These are phyloP conservation scores for Protobothrops flavoviridis DNA, from an alignment of 2,113 vertebrate species.

Conservation along the genomic window DNA sequence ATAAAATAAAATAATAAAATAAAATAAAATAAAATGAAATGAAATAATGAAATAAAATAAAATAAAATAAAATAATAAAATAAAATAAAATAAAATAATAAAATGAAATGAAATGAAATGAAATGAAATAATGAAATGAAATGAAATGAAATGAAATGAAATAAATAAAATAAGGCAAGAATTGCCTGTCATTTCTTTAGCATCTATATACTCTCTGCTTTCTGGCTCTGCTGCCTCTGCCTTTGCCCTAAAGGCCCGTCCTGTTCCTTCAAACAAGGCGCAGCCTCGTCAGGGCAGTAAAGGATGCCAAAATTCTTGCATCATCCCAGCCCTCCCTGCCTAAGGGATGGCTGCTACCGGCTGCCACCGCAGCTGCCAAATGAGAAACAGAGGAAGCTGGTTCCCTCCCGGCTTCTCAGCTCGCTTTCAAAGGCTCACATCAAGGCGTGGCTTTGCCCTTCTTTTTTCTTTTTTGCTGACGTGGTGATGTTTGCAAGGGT, in stretches of 20 bases:
- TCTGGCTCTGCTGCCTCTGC: neutral
- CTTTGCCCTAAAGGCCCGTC: neutral
- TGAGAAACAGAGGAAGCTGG: slow-evolving; percentile 36
- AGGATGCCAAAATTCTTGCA: slow-evolving; percentile 32
- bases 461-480: slow-evolving; percentile 36
- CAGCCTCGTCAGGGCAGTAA: neutral
- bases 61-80: too few relatives aligned
- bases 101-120: too few relatives aligned
- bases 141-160: too few relatives aligned
- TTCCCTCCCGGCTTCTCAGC: neutral
- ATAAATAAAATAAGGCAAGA: too few relatives aligned
- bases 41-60: too few relatives aligned
- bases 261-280: neutral
- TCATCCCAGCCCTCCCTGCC: slow-evolving; percentile 46
- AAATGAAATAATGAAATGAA: too few relatives aligned
- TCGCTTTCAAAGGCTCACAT: neutral
- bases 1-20: too few relatives aligned
- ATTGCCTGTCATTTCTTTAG: neutral
- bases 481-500: slow-evolving; percentile 21
- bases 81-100: too few relatives aligned
- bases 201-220: neutral
- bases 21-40: too few relatives aligned
- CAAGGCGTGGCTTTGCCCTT: slow-evolving; percentile 44
- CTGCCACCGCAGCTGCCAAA: slow-evolving; percentile 28
- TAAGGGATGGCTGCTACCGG: slow-evolving; percentile 2